Evolutionary conservation across 2,113 vertebrate species (phyloP), one percentile per base, ranked within the genome.

Genomic region (Apaloderma vittatum): DNA sequence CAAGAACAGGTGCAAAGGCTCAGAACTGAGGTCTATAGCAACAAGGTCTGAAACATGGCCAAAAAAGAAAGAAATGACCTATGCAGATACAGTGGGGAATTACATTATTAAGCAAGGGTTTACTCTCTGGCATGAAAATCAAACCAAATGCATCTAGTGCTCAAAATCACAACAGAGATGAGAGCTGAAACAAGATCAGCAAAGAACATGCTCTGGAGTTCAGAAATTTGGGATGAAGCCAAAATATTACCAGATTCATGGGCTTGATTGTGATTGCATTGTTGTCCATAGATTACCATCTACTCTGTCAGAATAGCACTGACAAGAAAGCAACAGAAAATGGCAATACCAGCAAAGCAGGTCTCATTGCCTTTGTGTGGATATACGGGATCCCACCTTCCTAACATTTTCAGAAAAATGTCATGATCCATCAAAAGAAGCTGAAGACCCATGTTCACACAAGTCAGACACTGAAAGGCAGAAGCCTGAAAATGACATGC

Each of bases 21-120:
- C 63, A 40, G n/a, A 89, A 51, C 0, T 95, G 54, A 98, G 76
- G 40, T 98, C 86, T 93, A 48, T 88, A 15, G 55, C 73, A 57
- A 70, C 94, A 85, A 96, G 87, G 82, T 94, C 90, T 6, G 95
- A 97, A 89, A 78, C 59, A 10, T 8, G 52, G 24, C 36, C 29
- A 26, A 96, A 96, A 95, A 79, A 97, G 85, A 95, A 94, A 36
- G 68, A 96, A 83, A 96, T 58, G 4, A 95, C 75, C 19, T 97
- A 93, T 45, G 81, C n/a, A 8, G 94, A 97, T 55, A 78, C 95
- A 48, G 74, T 97, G 49, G 93, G 96, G 18, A 96, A 97, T 16
- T 95, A 96, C 45, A 63, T 97, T n/a, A 95, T 97, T 90, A 97
- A 97, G 54, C 92, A 97, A 71, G 93, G 89, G 8, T 92, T 98